Evolutionary conservation across 2,113 vertebrate species (phyloP), one percentile per base, ranked within the genome.

Genomic region (Zeus faber): DNA sequence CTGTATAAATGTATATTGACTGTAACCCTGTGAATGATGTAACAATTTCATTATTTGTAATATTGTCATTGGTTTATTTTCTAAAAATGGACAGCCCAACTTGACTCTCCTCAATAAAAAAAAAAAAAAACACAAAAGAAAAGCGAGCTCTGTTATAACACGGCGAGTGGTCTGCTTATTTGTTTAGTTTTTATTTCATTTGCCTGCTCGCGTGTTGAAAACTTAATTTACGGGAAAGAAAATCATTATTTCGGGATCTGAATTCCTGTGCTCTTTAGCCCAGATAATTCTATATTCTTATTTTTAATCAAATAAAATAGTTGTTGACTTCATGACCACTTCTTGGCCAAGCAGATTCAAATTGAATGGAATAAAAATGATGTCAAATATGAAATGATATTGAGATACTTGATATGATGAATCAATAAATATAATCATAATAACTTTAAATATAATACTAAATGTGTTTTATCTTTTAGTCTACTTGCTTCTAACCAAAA

Each of bases 1-100:
- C 81, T 91, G 89, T 91, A 90, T 85, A 90, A 90, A 90, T 91
- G 89, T 91, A 90, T 75, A 91, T 90, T 88, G 87, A 90, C 87
- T 91, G 89, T 91, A 90, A 87, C 90, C 90, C 87, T 90, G 90
- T 91, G 90, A 91, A 90, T 89, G 89, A 90, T 91, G 90, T 91
- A 91, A 90, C 87, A 90, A 89, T 89, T 89, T 89, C 89, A 84
- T 91, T 90, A 90, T 90, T 91, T 90, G 90, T 91, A 90, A 90
- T 90, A 91, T 90, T 89, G 89, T 89, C 85, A 86, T 90, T 87
- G 88, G 84, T 89, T 90, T 89, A 89, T 91, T 91, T 91, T 91
- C 86, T 90, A 90, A 90, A 90, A 85, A 89, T 87, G 79, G 77
- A 89, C 89, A 88, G 74, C 85, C 88, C 87, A 85, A 89, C 80